phyloP scores from a whole-genome alignment of 2,113 vertebrate species.

The Bubo scandiacus region DNA sequence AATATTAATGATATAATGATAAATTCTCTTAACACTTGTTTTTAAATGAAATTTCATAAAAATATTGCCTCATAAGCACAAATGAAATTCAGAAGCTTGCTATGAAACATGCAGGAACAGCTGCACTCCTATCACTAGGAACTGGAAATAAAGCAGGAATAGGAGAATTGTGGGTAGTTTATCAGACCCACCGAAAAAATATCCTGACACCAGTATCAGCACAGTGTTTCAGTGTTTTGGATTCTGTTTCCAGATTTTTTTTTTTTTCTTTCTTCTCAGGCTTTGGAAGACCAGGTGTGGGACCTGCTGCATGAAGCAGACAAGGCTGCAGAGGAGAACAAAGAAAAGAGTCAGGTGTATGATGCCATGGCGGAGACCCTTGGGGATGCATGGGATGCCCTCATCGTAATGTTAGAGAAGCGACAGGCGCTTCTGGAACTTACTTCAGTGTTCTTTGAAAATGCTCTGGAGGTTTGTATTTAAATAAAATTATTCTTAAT shows the following conservation, averaged over 20 bases:
- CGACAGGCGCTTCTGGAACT: constrained; percentile 80
- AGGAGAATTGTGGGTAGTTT: background rate
- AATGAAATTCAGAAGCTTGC: background rate
- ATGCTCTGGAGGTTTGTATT: constrained; percentile 82
- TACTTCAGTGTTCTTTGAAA: constrained; percentile 83
- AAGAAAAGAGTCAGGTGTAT: constrained; percentile 75
- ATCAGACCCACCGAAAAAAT: background rate
- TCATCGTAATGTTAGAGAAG: constrained; percentile 80
- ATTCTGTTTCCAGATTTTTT: background rate
- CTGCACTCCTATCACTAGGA: background rate
- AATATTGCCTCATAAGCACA: background rate
- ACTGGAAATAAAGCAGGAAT: background rate
- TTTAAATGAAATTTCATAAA: background rate
- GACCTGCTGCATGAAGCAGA: constrained; percentile 83
- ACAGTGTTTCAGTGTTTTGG: background rate
- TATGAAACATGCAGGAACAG: background rate
- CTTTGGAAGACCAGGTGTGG: constrained; percentile 83
- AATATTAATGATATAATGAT: background rate
- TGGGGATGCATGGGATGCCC: constrained; percentile 84
- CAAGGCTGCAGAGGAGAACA: constrained; percentile 75
- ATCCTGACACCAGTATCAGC: background rate
- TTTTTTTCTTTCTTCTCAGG: constrained; percentile 56
- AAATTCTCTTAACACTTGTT: background rate
- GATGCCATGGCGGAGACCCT: constrained; percentile 85
- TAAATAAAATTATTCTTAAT: background rate